Base-by-base conservation (phyloP, 2,888 invertebrate genomes). In the Muschampia plurimacula region DNA sequence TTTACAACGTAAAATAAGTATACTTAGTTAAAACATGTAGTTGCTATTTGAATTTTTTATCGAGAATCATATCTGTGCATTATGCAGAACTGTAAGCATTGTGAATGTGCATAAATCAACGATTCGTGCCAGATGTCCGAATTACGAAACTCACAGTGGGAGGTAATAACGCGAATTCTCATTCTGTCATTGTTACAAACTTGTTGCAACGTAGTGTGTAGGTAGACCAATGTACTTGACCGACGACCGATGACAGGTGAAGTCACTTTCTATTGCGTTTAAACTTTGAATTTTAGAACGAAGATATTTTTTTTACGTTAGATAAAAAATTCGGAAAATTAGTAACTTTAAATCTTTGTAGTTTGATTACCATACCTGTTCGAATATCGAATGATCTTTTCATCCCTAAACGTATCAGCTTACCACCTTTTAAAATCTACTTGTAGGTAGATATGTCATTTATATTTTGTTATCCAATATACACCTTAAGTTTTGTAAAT, bases 111-210 rank as follows among this genome's bases (percentile, higher is more conserved):
- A 88, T 86, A 87, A 78, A 88, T 88, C 84, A 86, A 69, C 83
- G 79, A 83, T 87, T 88, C 82, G 84, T 81, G 84, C 86, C 89
- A 90, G 86, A 87, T 89, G 88, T 88, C 83, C 80, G 79, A 80
- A 81, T 90, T 90, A 83, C 86, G 84, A 87, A 82, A 89, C 79
- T 69, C 65, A 60, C 72, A 75, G 75, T 76, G 63, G 75, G 67
- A 75, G 74, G 81, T 83, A 65, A 77, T 69, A 57, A 28, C 9
- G 64, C 64, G 75, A 72, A 73, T 57, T 57, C 57, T 57, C 78
- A 73, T 36, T 60, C 74, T 76, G 77, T 74, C 71, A 71, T 74
- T 74, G 74, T 76, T 74, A 59, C 12, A 49, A 52, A 69, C 73
- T 69, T 65, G 73, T 75, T 75, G 75, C 78, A 75, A 77, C 67